These are phyloP conservation scores for Spialia ferax DNA, from an alignment of 2,888 invertebrate species.

Conservation along the genomic window DNA sequence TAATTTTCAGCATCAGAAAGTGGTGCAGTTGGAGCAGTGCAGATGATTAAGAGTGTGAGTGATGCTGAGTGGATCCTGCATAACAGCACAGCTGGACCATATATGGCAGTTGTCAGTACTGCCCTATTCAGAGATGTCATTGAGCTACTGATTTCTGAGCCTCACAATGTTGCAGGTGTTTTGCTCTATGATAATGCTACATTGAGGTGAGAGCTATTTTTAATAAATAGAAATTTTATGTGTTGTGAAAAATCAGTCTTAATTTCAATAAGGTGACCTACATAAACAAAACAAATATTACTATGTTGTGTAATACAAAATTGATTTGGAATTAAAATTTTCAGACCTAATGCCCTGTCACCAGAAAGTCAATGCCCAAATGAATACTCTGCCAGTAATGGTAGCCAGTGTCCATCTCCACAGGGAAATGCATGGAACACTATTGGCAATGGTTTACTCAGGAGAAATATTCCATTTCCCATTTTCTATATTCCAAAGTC, in stretches of 20 bases:
- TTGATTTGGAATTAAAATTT: slow-evolving; percentile 46
- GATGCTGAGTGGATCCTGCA: slow-evolving; percentile 92
- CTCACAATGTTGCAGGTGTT: slow-evolving; percentile 88
- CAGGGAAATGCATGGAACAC: slow-evolving; percentile 94
- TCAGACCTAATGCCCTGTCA: slow-evolving; percentile 70
- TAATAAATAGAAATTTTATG: too few relatives aligned
- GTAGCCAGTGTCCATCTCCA: slow-evolving; percentile 79
- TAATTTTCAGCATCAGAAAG: slow-evolving; percentile 87
- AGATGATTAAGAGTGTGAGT: slow-evolving; percentile 88
- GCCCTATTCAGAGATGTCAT: slow-evolving; percentile 87
- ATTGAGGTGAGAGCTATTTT: slow-evolving; percentile 54
- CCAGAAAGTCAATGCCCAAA: slow-evolving; percentile 95
- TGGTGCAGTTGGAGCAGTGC: slow-evolving; percentile 95
- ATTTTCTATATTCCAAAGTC: slow-evolving; percentile 90
- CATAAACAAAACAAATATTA: too few relatives aligned
- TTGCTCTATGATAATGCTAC: slow-evolving; percentile 86
- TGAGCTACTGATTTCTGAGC: slow-evolving; percentile 80
- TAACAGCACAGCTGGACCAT: slow-evolving; percentile 92
- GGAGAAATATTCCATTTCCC: slow-evolving; percentile 95
- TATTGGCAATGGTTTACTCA: slow-evolving; percentile 91
- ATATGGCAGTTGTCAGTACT: slow-evolving; percentile 91
- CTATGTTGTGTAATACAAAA: not conserved
- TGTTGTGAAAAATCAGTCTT: too few relatives aligned
- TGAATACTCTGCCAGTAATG: slow-evolving; percentile 85
- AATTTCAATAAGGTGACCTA: too few relatives aligned